These are phyloP conservation scores for Enhydra lutris DNA, from an alignment of 2,113 vertebrate species.

Conservation along the genomic window DNA sequence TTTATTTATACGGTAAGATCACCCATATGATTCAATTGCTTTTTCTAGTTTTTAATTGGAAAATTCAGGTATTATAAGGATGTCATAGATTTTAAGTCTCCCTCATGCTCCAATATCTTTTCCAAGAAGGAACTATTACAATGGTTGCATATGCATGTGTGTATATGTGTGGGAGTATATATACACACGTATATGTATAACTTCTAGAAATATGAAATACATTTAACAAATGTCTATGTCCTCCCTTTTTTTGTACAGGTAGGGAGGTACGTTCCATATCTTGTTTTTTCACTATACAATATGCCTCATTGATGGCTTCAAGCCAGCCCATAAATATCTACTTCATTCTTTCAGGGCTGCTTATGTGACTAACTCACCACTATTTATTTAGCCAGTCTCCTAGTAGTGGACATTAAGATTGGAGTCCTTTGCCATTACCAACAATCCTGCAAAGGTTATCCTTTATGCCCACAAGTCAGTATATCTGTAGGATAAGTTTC, in stretches of 20 bases:
- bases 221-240: not conserved
- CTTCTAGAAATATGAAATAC: not conserved
- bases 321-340: not conserved
- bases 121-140: not conserved
- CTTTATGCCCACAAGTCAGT: not conserved
- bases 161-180: not conserved
- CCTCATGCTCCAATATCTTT: not conserved
- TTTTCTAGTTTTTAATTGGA: not conserved
- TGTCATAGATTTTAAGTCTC: not conserved
- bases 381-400: not conserved
- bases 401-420: not conserved
- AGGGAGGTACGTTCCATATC: not conserved
- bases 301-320: not conserved
- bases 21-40: not conserved
- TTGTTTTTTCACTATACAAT: not conserved
- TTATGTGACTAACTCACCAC: not conserved
- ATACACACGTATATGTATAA: not conserved
- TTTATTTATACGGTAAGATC: constrained; percentile 52
- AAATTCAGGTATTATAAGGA: not conserved
- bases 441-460: not conserved
- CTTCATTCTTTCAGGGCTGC: not conserved
- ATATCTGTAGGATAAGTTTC: not conserved
- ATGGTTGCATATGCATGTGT: not conserved
- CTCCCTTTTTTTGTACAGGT: not conserved
- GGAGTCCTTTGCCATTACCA: not conserved